Evolutionary conservation across 2,113 vertebrate genomes (phyloP).

Genomic region (Hepsetus odoe): DNA sequence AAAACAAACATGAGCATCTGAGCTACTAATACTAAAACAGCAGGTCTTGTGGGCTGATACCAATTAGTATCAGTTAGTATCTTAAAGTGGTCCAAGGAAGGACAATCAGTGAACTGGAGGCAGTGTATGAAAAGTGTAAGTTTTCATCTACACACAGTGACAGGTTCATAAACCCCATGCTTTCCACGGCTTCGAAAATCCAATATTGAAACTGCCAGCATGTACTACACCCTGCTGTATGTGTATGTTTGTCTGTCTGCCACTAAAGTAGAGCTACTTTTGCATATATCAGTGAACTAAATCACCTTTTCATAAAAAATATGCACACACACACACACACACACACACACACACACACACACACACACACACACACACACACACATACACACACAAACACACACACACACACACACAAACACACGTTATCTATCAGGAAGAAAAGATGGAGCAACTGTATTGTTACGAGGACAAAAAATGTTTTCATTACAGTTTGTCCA

Average conservation of each 20-base stretch:
- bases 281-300: background rate
- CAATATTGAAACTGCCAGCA: conserved; percentile 18
- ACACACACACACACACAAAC: conserved; percentile 10
- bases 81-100: too few relatives aligned
- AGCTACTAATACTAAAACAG: too few relatives aligned
- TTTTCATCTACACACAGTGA: background rate
- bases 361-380: background rate
- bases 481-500: background rate
- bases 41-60: too few relatives aligned
- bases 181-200: conserved; percentile 11
- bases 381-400: conserved; percentile 16
- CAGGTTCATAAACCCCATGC: background rate
- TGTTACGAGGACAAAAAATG: background rate
- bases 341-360: background rate
- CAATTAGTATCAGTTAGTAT: too few relatives aligned
- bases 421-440: background rate
- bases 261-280: background rate
- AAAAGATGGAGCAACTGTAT: background rate
- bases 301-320: background rate
- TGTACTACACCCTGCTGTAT: conserved; percentile 15
- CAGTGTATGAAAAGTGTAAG: too few relatives aligned
- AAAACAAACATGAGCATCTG: too few relatives aligned
- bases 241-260: conserved; percentile 6
- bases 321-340: background rate
- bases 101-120: too few relatives aligned